These are phyloP conservation scores for Meghimatium bilineatum DNA, from an alignment of 2,888 invertebrate species.

Conservation along the genomic window DNA sequence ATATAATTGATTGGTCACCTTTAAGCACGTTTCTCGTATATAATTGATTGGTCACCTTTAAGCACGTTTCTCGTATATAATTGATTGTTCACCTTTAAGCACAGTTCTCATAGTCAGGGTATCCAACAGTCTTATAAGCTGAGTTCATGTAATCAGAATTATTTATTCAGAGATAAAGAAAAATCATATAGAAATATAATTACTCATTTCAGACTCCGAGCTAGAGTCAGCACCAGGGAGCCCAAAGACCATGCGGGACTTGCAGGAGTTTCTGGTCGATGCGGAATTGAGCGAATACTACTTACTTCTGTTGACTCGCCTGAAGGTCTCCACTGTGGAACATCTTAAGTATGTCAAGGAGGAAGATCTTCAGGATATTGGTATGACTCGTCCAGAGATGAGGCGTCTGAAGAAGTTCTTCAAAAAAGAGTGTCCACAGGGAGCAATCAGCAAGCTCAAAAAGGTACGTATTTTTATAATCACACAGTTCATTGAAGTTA, in stretches of 20 bases:
- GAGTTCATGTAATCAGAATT: no score
- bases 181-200: no score
- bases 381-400: slow-evolving; percentile 96
- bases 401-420: slow-evolving; percentile 94
- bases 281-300: slow-evolving; percentile 96
- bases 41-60: no score
- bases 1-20: no score
- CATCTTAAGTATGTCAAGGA: slow-evolving; percentile 93
- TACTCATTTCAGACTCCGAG: slow-evolving; percentile 19
- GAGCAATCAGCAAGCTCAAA: slow-evolving; percentile 93
- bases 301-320: slow-evolving; percentile 85
- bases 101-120: no score
- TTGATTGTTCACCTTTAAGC: no score
- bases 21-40: no score
- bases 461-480: no score
- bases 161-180: no score
- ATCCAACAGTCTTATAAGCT: no score
- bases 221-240: slow-evolving; percentile 8
- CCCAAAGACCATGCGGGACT: slow-evolving; percentile 59
- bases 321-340: slow-evolving; percentile 82
- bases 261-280: slow-evolving; percentile 91
- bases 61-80: no score
- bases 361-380: slow-evolving; percentile 92
- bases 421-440: slow-evolving; percentile 94
- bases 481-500: no score